These are phyloP conservation scores for Campoplex nolae DNA, from an alignment of 2,888 invertebrate genomes.

Conservation along the genomic window DNA sequence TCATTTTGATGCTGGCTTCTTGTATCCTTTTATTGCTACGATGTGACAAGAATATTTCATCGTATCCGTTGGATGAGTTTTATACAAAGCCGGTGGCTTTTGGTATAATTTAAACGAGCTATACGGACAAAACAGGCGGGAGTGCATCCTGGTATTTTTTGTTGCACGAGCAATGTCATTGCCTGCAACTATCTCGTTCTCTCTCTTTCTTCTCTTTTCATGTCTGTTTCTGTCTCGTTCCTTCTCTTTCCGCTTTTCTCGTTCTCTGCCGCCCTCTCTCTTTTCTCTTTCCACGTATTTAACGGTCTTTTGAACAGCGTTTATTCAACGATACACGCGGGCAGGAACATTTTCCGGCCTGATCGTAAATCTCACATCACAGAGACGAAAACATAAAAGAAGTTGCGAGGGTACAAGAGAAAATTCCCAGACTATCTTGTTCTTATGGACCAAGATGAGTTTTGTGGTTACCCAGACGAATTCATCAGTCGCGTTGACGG, in stretches of 20 bases:
- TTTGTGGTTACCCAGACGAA: conserved; percentile 34
- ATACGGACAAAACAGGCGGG: conserved; percentile 50
- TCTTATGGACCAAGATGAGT: conserved; percentile 13
- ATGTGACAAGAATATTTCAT: not conserved
- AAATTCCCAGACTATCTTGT: conserved; percentile 42
- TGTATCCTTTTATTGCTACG: not conserved
- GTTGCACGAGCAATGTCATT: conserved; percentile 80
- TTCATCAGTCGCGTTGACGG: conserved; percentile 43
- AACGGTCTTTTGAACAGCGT: conserved; percentile 19
- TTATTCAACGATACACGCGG: conserved; percentile 14
- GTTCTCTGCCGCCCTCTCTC: not conserved
- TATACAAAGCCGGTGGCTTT: not conserved
- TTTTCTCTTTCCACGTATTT: conserved; percentile 18
- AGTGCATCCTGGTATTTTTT: conserved; percentile 68
- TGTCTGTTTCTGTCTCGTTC: conserved; percentile 40
- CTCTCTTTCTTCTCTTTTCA: not conserved
- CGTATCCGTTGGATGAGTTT: not conserved
- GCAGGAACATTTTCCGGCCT: not conserved
- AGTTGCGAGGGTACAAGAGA: not conserved
- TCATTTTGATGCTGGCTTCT: not conserved
- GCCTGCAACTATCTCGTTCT: conserved; percentile 71
- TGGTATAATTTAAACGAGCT: conserved; percentile 7
- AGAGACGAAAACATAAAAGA: not conserved
- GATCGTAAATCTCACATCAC: conserved; percentile 45
- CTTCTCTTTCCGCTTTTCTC: conserved; percentile 30